Conservation (phyloP, 1,140 invertebrate genomes). For the Lasaia peninsularis region DNA sequence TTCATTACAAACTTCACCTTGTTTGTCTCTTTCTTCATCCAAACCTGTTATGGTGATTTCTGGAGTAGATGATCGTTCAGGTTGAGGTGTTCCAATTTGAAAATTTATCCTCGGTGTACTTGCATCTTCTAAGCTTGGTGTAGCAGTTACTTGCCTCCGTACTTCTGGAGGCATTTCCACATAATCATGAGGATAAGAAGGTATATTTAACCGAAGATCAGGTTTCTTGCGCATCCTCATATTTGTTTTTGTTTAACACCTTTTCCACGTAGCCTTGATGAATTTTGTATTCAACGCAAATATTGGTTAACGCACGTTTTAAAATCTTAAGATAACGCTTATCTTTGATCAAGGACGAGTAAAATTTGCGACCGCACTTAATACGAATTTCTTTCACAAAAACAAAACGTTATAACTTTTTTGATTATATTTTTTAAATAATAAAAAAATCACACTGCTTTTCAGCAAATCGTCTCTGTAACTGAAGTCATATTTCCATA, state of each 20-base stretch:
- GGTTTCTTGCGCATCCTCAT: conserved; percentile 60
- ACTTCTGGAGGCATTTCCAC: conserved; percentile 58
- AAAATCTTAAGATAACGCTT: conserved; percentile 29
- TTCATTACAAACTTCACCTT: conserved; percentile 4
- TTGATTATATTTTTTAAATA: background rate
- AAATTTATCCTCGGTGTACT: conserved; percentile 20
- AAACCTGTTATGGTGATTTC: conserved; percentile 42
- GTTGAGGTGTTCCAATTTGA: conserved; percentile 23
- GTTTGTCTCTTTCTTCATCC: conserved; percentile 23
- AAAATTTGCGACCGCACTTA: conserved; percentile 13
- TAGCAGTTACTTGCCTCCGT: conserved; percentile 31
- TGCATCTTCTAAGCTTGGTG: conserved; percentile 40
- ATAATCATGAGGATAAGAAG: conserved; percentile 58
- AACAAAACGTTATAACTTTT: too few relatives aligned
- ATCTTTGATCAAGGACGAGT: conserved; percentile 31
- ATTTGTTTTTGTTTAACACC: background rate
- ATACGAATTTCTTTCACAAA: too few relatives aligned
- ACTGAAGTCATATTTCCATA: conserved; percentile 33
- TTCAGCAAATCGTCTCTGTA: conserved; percentile 3
- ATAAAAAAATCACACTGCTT: background rate
- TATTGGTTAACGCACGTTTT: conserved; percentile 7
- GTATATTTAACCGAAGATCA: conserved; percentile 52
- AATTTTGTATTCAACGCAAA: conserved; percentile 20
- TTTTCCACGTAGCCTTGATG: background rate
- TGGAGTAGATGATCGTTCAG: conserved; percentile 39